phyloP scores from a whole-genome alignment of 2,888 invertebrate genomes.

The Orchesella flavescens region DNA sequence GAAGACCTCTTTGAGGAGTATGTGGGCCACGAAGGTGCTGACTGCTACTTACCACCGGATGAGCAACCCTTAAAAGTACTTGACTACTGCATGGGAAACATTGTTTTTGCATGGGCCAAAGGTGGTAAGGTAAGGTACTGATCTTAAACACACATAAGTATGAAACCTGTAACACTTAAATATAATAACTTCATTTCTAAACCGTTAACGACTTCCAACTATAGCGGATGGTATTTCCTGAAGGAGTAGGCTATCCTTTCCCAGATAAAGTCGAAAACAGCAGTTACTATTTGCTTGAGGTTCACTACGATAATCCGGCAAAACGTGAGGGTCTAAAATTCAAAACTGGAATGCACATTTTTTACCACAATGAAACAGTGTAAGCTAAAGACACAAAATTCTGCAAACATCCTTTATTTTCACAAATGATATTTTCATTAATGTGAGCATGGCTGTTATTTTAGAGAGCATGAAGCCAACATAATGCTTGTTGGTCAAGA shows the following conservation, averaged over 20 bases:
- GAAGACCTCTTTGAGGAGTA: slow-evolving; percentile 29
- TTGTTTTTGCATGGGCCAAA: slow-evolving; percentile 49
- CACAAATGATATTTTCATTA: not conserved
- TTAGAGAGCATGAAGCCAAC: slow-evolving; percentile 75
- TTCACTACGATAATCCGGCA: slow-evolving; percentile 87
- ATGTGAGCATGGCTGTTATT: slow-evolving; percentile 49
- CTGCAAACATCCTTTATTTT: not conserved
- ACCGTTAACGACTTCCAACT: no score
- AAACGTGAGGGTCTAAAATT: slow-evolving; percentile 73
- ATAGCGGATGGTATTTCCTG: slow-evolving; percentile 85
- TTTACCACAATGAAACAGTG: slow-evolving; percentile 83
- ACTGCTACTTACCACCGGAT: slow-evolving; percentile 16
- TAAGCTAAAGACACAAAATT: not conserved
- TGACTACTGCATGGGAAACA: slow-evolving; percentile 4
- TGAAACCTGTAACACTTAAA: not conserved
- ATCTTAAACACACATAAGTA: not conserved
- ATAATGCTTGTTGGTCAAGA: slow-evolving; percentile 83
- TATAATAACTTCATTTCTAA: not conserved
- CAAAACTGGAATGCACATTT: slow-evolving; percentile 86
- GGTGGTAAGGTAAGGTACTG: slow-evolving; percentile 25
- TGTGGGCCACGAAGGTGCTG: not conserved
- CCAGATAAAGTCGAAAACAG: slow-evolving; percentile 84
- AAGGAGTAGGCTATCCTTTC: slow-evolving; percentile 85
- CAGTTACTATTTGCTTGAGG: slow-evolving; percentile 83
- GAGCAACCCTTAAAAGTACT: not conserved